Evolutionary conservation across 1,140 invertebrate genomes (phyloP).

Genomic region (Caerostris darwini): DNA sequence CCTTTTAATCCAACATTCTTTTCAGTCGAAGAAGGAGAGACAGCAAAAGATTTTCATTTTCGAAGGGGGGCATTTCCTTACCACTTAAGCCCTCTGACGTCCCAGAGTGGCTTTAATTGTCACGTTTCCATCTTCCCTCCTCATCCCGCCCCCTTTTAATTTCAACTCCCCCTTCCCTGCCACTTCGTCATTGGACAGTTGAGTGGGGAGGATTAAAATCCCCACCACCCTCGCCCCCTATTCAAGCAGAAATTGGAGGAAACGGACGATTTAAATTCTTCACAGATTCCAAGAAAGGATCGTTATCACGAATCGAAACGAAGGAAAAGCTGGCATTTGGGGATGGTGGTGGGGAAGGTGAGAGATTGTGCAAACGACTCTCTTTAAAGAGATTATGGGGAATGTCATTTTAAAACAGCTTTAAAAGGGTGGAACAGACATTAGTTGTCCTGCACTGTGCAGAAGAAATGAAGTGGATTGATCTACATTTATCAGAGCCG

Average conservation of each 20-base stretch:
- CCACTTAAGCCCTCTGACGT: constrained; percentile 48
- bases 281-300: neutral
- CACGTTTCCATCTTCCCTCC: constrained; percentile 40
- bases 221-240: neutral
- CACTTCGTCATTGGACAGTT: constrained; percentile 26
- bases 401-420: constrained; percentile 64
- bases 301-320: neutral
- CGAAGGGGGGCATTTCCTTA: constrained; percentile 17
- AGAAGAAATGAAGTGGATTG: constrained; percentile 12
- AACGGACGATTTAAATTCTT: neutral
- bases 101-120: constrained; percentile 59
- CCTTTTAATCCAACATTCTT: constrained; percentile 47
- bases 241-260: neutral
- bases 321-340: too few relatives aligned
- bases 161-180: neutral
- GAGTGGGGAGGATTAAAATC: constrained; percentile 39
- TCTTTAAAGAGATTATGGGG: constrained; percentile 59
- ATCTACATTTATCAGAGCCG: neutral
- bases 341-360: neutral
- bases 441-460: neutral
- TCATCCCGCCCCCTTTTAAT: constrained; percentile 45
- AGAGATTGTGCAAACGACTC: constrained; percentile 2
- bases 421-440: constrained; percentile 33
- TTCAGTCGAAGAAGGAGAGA: neutral
- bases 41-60: constrained; percentile 59